Percentiles rank a stretch among this genome's conserved stretches.
These are phyloP conservation scores for Papilio demoleus DNA, from an alignment of 2,888 invertebrate genomes.

Conservation along the genomic window DNA sequence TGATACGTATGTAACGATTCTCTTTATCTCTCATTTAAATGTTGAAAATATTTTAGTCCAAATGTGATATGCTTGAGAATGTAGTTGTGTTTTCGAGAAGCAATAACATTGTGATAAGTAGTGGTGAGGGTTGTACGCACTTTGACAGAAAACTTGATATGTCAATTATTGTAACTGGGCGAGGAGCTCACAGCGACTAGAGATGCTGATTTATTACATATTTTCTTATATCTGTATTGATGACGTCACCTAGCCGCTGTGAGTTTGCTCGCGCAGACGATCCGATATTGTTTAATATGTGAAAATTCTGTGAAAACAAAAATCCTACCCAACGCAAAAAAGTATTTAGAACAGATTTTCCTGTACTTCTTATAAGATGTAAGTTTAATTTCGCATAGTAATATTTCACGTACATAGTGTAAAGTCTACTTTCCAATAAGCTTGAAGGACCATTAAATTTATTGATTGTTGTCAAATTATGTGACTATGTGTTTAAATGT, in stretches of 20 bases:
- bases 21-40: constrained; percentile 53
- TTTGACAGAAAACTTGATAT: constrained; percentile 62
- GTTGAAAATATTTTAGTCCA: constrained; percentile 69
- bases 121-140: constrained; percentile 65
- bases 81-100: constrained; percentile 76
- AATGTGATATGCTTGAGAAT: constrained; percentile 79
- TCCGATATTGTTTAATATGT: constrained; percentile 42
- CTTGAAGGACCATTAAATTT: constrained; percentile 73
- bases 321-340: constrained; percentile 42
- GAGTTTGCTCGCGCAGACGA: constrained; percentile 45
- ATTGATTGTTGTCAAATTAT: constrained; percentile 69
- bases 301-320: constrained; percentile 39
- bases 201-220: constrained; percentile 34
- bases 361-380: constrained; percentile 42
- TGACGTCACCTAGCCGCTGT: constrained; percentile 45
- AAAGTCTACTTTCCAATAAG: constrained; percentile 68
- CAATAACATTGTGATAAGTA: constrained; percentile 81
- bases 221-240: constrained; percentile 38
- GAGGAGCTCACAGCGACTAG: constrained; percentile 51
- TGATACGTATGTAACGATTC: constrained; percentile 54
- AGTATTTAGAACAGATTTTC: constrained; percentile 51
- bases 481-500: constrained; percentile 63
- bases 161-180: constrained; percentile 69
- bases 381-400: constrained; percentile 42
- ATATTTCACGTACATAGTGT: constrained; percentile 45